Conservation (phyloP, 2,888 invertebrate species). For the Geophilus truncorum region DNA sequence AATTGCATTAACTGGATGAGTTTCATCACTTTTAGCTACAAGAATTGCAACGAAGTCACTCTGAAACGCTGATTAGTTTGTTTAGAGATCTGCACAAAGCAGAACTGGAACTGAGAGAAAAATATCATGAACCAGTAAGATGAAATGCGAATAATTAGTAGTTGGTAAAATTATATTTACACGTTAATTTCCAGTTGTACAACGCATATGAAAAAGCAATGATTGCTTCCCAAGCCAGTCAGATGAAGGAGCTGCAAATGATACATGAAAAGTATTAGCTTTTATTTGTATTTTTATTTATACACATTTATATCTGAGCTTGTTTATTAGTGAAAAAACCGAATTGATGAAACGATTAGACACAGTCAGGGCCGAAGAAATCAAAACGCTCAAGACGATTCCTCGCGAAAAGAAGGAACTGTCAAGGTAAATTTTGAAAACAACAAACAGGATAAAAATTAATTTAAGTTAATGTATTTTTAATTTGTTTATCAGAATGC, state of each 20-base stretch:
- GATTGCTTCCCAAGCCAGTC: constrained; percentile 68
- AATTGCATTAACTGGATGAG: background rate
- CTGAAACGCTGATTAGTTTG: constrained; percentile 44
- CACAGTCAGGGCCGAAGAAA: constrained; percentile 76
- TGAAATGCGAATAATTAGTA: background rate
- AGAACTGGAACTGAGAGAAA: constrained; percentile 71
- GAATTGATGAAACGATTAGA: constrained; percentile 67
- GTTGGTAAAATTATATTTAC: background rate
- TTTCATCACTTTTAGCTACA: constrained; percentile 42
- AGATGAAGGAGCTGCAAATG: constrained; percentile 66
- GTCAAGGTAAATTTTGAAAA: constrained; percentile 56
- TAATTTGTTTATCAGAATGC: constrained; percentile 56
- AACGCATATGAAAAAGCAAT: constrained; percentile 68
- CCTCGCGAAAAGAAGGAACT: constrained; percentile 86
- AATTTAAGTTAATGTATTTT: background rate
- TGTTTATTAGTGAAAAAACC: constrained; percentile 48
- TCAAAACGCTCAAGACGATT: constrained; percentile 76
- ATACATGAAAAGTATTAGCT: constrained; percentile 63
- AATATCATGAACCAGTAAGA: constrained; percentile 68
- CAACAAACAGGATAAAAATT: no score
- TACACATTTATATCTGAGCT: background rate
- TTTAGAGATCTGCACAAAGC: constrained; percentile 60
- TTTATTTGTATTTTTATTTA: background rate
- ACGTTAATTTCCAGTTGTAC: constrained; percentile 43
- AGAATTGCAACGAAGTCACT: constrained; percentile 46